Conservation (phyloP, 2,888 invertebrate genomes). For the Lithophane ornitopus region DNA sequence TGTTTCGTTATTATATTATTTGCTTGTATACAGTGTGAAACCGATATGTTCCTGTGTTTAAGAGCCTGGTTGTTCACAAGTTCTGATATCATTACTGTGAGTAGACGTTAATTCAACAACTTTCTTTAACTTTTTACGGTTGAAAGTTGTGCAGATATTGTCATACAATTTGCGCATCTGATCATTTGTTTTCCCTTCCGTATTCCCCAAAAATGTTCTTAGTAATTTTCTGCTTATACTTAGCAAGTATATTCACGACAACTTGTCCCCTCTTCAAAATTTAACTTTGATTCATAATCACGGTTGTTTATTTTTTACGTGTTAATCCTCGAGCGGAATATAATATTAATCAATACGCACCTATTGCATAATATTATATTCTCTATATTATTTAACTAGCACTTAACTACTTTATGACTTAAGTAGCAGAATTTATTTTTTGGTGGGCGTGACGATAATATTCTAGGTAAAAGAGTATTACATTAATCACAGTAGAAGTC, state of each 20-base stretch:
- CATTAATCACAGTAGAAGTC: slow-evolving; percentile 59
- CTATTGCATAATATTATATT: too few relatives aligned
- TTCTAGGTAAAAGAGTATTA: background rate
- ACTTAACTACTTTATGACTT: too few relatives aligned
- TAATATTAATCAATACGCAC: too few relatives aligned
- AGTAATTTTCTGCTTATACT: background rate
- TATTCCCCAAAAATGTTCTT: background rate
- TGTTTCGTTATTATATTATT: slow-evolving; percentile 64
- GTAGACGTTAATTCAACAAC: background rate
- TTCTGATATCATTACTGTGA: slow-evolving; percentile 19
- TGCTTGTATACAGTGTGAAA: slow-evolving; percentile 49
- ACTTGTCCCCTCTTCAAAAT: background rate
- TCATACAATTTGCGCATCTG: background rate
- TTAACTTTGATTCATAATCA: background rate
- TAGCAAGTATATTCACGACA: background rate
- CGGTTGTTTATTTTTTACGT: too few relatives aligned
- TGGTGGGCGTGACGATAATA: too few relatives aligned
- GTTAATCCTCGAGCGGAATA: too few relatives aligned
- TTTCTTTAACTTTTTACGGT: too few relatives aligned
- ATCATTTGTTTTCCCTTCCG: background rate
- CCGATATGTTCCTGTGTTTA: slow-evolving; percentile 46
- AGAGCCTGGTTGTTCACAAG: background rate
- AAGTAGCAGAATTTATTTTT: too few relatives aligned
- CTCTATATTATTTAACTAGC: too few relatives aligned
- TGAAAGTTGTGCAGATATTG: background rate